Conservation (phyloP, 2,797 vertebrate genomes). For the Tapirus indicus region DNA sequence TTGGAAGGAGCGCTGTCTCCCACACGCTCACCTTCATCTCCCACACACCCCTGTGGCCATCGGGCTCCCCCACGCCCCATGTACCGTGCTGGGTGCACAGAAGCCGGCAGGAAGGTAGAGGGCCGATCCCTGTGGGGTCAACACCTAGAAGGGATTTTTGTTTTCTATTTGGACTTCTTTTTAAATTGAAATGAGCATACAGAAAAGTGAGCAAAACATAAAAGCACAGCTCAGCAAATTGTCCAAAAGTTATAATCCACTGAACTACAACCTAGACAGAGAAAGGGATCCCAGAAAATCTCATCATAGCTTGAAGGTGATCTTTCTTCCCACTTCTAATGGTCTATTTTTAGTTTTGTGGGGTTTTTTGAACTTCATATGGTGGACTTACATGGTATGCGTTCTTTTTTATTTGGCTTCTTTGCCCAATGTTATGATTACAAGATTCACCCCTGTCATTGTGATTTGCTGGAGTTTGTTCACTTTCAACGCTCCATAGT, state of each 20-base stretch:
- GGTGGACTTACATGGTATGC: accelerated
- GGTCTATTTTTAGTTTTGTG: neutral
- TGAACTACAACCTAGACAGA: no score
- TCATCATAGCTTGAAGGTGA: accelerated
- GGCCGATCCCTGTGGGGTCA: accelerated
- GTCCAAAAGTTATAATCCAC: no score
- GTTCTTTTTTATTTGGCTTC: neutral
- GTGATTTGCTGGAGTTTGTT: accelerated
- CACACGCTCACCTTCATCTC: no score
- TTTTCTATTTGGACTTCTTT: neutral
- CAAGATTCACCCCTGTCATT: accelerated
- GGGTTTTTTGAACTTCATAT: neutral
- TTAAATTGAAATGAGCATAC: neutral
- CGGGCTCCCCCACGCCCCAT: no score
- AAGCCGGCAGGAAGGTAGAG: accelerated
- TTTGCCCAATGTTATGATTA: accelerated
- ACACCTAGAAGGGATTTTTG: no score
- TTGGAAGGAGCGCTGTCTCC: neutral
- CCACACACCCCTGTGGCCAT: no score
- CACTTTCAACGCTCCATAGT: accelerated
- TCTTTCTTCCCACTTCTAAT: no score
- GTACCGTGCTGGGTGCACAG: accelerated
- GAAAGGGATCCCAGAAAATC: neutral
- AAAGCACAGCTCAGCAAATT: neutral
- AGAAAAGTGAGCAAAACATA: neutral